Conservation (phyloP, 2,113 vertebrate species). For the Megaptera novaeangliae region DNA sequence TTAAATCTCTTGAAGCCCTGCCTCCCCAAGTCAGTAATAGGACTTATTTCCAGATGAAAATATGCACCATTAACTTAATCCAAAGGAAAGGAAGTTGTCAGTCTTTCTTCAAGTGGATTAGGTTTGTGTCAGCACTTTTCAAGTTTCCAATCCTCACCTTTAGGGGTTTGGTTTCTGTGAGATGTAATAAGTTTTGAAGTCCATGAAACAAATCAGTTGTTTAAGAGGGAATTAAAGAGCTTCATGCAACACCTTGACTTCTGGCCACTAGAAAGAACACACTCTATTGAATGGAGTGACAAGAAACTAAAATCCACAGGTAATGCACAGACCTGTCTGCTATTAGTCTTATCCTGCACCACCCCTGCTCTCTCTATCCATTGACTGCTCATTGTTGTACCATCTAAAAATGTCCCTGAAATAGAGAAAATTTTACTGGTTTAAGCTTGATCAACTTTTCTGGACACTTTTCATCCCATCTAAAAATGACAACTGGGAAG, state of each 20-base stretch:
- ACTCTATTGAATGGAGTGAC: not conserved
- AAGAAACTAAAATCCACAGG: not conserved
- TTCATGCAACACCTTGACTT: not conserved
- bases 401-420: not conserved
- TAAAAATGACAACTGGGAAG: not conserved
- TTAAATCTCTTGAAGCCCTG: not conserved
- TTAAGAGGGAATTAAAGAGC: not conserved
- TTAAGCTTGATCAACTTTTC: not conserved
- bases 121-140: not conserved
- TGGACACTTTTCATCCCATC: no score
- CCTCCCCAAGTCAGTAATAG: not conserved
- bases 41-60: not conserved
- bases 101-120: not conserved
- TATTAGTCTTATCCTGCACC: rapidly evolving
- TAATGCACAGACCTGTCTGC: not conserved
- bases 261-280: not conserved
- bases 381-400: not conserved
- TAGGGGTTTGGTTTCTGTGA: not conserved
- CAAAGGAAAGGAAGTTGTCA: not conserved
- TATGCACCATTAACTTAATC: not conserved
- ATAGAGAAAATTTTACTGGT: not conserved
- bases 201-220: not conserved
- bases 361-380: rapidly evolving
- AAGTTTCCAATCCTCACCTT: not conserved
- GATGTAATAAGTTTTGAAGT: not conserved